phyloP scores from a whole-genome alignment of 2,113 vertebrate genomes.

The Galbula dea region DNA sequence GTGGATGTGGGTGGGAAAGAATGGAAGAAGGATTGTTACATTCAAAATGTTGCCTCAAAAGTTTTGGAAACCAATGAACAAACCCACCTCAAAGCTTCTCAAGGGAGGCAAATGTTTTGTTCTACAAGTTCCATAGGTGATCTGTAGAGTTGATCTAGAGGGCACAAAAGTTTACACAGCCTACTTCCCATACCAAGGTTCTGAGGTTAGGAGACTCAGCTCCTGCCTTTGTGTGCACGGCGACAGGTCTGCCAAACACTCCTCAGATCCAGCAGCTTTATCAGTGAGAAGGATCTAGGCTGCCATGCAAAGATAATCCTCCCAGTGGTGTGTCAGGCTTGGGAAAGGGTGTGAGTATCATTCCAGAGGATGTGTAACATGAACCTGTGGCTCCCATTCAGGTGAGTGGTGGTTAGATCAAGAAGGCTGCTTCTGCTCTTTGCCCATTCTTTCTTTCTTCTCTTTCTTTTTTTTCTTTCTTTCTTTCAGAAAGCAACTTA shows the following conservation, averaged over 20 bases:
- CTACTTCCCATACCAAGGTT: conserved; percentile 2
- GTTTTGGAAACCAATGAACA: not conserved
- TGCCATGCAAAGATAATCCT: conserved; percentile 22
- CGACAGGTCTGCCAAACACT: conserved; percentile 20
- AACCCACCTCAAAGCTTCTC: not conserved
- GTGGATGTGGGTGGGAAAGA: not conserved
- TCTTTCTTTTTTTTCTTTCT: not conserved
- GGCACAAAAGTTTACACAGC: not conserved
- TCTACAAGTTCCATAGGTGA: not conserved
- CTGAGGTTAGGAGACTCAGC: conserved; percentile 13
- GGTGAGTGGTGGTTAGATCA: not conserved
- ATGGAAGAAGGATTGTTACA: not conserved
- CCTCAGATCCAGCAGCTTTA: conserved; percentile 17
- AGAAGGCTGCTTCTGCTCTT: not conserved
- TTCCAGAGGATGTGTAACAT: conserved; percentile 24
- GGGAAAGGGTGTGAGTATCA: conserved; percentile 39
- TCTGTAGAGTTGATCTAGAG: not conserved
- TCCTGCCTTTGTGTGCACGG: not conserved
- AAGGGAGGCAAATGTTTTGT: not conserved
- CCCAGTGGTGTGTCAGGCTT: conserved; percentile 32
- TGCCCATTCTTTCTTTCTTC: not conserved
- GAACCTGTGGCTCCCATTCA: conserved; percentile 11
- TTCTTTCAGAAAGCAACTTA: not conserved
- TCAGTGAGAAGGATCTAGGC: conserved; percentile 28
- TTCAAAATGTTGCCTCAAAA: not conserved